phyloP scores from a whole-genome alignment of 2,113 vertebrate genomes.

The Bagarius yarrelli region DNA sequence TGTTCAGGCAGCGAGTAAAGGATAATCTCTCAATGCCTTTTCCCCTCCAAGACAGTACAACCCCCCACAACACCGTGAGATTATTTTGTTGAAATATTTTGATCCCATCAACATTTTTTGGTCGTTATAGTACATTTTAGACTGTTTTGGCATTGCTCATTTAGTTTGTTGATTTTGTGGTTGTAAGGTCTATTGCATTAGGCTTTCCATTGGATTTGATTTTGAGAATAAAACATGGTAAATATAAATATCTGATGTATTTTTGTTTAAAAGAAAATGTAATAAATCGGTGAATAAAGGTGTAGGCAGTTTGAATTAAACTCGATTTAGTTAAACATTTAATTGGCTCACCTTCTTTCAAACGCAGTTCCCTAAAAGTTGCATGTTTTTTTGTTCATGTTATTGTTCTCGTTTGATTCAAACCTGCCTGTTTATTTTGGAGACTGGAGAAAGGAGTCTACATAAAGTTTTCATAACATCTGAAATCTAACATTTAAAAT shows the following conservation, averaged over 20 bases:
- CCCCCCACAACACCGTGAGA: background rate
- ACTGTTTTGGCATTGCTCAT: slow-evolving; percentile 20
- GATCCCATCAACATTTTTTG: slow-evolving; percentile 13
- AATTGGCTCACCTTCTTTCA: background rate
- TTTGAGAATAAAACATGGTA: slow-evolving; percentile 42
- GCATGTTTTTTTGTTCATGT: background rate
- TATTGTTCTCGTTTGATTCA: background rate
- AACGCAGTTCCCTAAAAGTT: background rate
- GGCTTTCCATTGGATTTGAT: slow-evolving; percentile 34
- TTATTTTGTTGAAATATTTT: slow-evolving; percentile 3
- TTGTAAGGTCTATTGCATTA: slow-evolving; percentile 34
- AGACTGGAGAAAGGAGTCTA: slow-evolving; percentile 38
- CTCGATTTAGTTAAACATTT: slow-evolving; percentile 17
- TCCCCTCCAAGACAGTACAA: background rate
- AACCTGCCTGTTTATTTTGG: background rate
- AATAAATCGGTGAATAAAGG: slow-evolving; percentile 19
- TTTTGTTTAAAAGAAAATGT: slow-evolving; percentile 36
- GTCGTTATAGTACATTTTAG: slow-evolving; percentile 28
- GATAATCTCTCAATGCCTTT: slow-evolving; percentile 22
- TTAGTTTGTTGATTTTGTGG: slow-evolving; percentile 34
- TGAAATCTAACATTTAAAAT: background rate
- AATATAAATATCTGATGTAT: slow-evolving; percentile 46
- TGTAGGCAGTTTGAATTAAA: slow-evolving; percentile 46
- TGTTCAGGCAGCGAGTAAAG: slow-evolving; percentile 9
- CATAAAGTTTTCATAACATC: slow-evolving; percentile 30